phyloP scores from a whole-genome alignment of 2,797 vertebrate species.

The Anomalospiza imberbis region DNA sequence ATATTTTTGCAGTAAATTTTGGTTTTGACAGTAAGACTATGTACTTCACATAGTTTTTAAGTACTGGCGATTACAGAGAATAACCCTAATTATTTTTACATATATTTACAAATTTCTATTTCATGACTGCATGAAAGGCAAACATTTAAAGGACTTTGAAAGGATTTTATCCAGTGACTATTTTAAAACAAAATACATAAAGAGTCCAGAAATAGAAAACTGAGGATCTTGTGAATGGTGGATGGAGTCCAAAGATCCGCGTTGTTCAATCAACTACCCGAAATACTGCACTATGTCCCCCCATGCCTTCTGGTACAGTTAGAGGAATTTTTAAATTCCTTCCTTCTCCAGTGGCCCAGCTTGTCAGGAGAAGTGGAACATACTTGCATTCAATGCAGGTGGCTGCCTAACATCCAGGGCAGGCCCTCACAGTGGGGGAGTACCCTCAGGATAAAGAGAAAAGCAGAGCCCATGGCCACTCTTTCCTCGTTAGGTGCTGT shows the following conservation, averaged over 20 bases:
- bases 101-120: not conserved
- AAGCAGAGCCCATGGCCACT: not conserved
- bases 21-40: not conserved
- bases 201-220: not conserved
- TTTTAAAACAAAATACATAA: not conserved
- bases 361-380: not conserved
- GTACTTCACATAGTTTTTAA: not conserved
- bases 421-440: accelerated
- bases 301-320: accelerated
- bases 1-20: not conserved
- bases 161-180: not conserved
- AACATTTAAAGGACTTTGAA: not conserved
- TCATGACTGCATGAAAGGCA: not conserved
- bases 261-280: not conserved
- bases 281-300: not conserved
- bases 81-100: not conserved
- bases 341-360: not conserved
- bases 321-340: not conserved
- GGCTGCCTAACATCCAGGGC: not conserved
- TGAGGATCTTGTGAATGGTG: accelerated
- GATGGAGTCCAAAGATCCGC: not conserved
- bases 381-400: accelerated
- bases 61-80: not conserved
- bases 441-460: not conserved
- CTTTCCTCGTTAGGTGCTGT: not conserved